Evolutionary conservation across 2,888 invertebrate species (phyloP).

Genomic region (Chrysolina haemoptera): DNA sequence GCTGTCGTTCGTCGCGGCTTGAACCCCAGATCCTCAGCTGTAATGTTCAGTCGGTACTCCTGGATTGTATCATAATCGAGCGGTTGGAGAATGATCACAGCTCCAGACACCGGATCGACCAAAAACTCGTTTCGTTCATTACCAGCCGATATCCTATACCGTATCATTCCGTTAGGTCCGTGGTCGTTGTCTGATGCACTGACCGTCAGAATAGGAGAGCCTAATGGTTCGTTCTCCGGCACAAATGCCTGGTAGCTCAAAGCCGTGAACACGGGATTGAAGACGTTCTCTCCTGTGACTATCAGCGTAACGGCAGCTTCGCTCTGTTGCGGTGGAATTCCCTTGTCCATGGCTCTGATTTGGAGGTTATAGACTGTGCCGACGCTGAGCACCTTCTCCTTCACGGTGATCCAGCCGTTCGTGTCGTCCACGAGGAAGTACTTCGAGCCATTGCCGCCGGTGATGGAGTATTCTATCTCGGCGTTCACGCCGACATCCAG

Average conservation of each 20-base stretch:
- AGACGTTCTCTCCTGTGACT: slow-evolving; percentile 87
- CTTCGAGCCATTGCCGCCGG: slow-evolving; percentile 83
- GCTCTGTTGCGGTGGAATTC: slow-evolving; percentile 89
- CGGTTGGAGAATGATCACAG: slow-evolving; percentile 83
- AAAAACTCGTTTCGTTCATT: slow-evolving; percentile 86
- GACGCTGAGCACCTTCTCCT: slow-evolving; percentile 73
- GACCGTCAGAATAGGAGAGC: slow-evolving; percentile 87
- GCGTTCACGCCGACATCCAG: slow-evolving; percentile 91
- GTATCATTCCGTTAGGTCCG: slow-evolving; percentile 92
- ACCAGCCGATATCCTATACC: slow-evolving; percentile 88
- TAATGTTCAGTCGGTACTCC: slow-evolving; percentile 89
- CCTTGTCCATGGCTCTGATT: slow-evolving; percentile 87
- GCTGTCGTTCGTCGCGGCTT: slow-evolving; percentile 84
- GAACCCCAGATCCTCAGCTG: slow-evolving; percentile 89
- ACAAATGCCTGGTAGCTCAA: slow-evolving; percentile 91
- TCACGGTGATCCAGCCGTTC: slow-evolving; percentile 88
- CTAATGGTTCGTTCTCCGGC: slow-evolving; percentile 91
- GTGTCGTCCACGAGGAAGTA: slow-evolving; percentile 82
- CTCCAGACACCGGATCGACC: slow-evolving; percentile 84
- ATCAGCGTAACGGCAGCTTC: slow-evolving; percentile 82
- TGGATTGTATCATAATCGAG: slow-evolving; percentile 91
- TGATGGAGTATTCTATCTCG: slow-evolving; percentile 84
- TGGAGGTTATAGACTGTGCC: slow-evolving; percentile 79
- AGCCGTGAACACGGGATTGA: slow-evolving; percentile 87
- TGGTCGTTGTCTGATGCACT: slow-evolving; percentile 88